Conservation (phyloP, 2,888 invertebrate genomes). For the Catocala sponsa region DNA sequence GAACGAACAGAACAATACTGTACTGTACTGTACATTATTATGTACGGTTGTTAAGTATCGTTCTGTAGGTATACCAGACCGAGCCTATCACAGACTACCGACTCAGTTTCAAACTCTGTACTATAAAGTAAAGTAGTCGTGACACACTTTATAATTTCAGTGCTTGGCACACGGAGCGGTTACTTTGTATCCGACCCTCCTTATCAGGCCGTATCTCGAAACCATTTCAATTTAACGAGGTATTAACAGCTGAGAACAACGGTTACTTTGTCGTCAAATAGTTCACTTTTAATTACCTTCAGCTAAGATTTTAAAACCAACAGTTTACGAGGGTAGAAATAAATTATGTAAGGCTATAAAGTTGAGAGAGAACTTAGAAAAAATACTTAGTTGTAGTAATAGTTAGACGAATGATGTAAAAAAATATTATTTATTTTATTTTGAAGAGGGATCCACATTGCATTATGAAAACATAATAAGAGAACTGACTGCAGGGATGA, state of each 20-base stretch:
- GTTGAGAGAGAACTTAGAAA: conserved; percentile 22
- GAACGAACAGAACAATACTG: too few species aligned
- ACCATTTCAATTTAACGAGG: conserved; percentile 53
- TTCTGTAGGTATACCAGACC: too few species aligned
- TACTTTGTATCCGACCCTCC: conserved; percentile 18
- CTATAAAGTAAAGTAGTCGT: too few species aligned
- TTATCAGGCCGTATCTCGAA: conserved; percentile 50
- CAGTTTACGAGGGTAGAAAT: conserved; percentile 51
- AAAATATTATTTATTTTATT: neutral
- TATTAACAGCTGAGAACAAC: conserved; percentile 53
- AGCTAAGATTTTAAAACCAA: conserved; percentile 53
- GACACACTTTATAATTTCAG: neutral
- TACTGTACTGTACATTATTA: too few species aligned
- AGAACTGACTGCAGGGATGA: too few species aligned
- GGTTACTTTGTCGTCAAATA: conserved; percentile 54
- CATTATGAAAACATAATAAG: too few species aligned
- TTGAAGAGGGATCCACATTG: too few species aligned
- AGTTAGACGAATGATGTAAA: neutral
- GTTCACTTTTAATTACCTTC: conserved; percentile 54
- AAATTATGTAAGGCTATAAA: conserved; percentile 46
- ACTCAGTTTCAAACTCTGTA: too few species aligned
- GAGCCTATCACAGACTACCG: too few species aligned
- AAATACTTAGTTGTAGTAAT: conserved; percentile 22
- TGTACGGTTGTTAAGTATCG: too few species aligned
- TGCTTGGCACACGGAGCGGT: conserved; percentile 13